These are phyloP conservation scores for Leiothrix lutea DNA, from an alignment of 2,113 vertebrate species.

Conservation along the genomic window DNA sequence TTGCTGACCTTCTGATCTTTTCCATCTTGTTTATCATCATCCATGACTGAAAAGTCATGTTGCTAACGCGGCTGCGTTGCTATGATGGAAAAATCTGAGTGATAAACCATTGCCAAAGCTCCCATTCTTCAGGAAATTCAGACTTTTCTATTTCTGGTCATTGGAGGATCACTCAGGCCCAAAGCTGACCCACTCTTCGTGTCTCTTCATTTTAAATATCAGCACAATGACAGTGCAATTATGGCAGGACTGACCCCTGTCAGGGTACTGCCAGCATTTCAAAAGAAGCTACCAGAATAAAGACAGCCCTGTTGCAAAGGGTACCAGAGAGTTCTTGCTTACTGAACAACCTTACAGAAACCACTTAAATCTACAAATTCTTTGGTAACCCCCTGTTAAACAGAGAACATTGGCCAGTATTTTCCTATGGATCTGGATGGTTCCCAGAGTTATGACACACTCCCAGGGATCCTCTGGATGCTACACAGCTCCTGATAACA, in stretches of 20 bases:
- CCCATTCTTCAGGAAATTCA: constrained; percentile 9
- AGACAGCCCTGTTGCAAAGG: background rate
- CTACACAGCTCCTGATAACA: background rate
- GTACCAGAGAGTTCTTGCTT: background rate
- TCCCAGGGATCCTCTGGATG: background rate
- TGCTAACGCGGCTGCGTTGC: constrained; percentile 13
- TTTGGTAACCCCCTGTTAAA: background rate
- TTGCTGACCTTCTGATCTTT: constrained; percentile 11
- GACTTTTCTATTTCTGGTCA: constrained; percentile 31
- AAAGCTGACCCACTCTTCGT: background rate
- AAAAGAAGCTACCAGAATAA: background rate
- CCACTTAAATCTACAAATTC: background rate
- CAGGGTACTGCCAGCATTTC: background rate
- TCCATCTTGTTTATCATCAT: constrained; percentile 20
- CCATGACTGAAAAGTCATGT: background rate
- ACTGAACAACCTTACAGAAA: background rate
- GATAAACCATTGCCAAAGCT: background rate
- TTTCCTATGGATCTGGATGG: background rate
- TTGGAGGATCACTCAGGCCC: background rate
- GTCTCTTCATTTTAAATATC: background rate
- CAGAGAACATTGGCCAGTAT: background rate
- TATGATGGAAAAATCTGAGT: constrained; percentile 44
- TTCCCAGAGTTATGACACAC: background rate
- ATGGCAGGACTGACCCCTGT: background rate
- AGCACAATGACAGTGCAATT: background rate